Conservation (phyloP, 2,797 vertebrate species). For the Eutrigla gurnardus region DNA sequence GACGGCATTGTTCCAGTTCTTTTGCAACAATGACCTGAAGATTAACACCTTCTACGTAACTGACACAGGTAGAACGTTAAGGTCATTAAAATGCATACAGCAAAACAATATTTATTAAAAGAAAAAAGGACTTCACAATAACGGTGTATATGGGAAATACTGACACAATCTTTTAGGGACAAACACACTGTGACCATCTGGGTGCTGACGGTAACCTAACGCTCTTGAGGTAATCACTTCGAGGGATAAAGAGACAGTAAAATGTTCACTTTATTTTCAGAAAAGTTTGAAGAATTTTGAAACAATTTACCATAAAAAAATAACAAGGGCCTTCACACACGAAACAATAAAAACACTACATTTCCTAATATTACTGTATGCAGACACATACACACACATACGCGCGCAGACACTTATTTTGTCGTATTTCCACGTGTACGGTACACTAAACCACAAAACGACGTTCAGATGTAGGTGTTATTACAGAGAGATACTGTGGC, state of each 20-base stretch:
- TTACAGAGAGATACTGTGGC: constrained; percentile 70
- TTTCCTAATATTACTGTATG: constrained; percentile 57
- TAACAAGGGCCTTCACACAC: constrained; percentile 28
- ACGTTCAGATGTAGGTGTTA: constrained; percentile 60
- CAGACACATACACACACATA: constrained; percentile 35
- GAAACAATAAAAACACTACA: constrained; percentile 57
- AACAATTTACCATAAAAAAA: constrained; percentile 46
- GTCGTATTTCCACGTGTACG: constrained; percentile 68
- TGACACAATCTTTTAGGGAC: constrained; percentile 44
- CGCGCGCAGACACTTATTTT: constrained; percentile 42
- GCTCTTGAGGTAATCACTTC: constrained; percentile 70
- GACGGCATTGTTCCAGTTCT: constrained; percentile 53
- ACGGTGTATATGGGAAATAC: constrained; percentile 59
- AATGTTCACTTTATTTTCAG: constrained; percentile 42
- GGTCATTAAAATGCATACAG: constrained; percentile 50
- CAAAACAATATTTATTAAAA: constrained; percentile 24
- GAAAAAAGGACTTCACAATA: constrained; percentile 43
- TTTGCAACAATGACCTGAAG: constrained; percentile 61
- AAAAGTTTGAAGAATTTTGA: constrained; percentile 29
- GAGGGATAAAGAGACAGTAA: constrained; percentile 30
- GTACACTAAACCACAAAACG: constrained; percentile 75
- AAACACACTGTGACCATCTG: constrained; percentile 38
- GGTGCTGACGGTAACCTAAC: constrained; percentile 32
- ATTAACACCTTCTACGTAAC: constrained; percentile 58
- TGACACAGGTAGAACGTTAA: constrained; percentile 45